Base-by-base conservation (phyloP, 1,140 invertebrate species). In the Drosophila kurseongensis region DNA sequence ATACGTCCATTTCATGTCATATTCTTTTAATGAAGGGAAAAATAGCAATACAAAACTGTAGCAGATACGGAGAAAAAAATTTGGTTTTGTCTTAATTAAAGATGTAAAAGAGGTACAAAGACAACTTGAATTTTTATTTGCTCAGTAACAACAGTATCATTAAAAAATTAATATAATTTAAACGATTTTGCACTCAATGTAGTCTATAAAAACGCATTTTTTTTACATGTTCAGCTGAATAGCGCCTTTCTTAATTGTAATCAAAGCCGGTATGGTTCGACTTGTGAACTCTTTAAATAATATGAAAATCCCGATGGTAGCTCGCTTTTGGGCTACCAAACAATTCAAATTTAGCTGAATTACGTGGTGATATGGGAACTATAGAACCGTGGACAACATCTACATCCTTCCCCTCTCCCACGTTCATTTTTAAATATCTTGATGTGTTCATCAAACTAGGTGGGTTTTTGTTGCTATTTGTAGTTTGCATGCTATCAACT, bases 401-500 rank as follows among this genome's bases (percentile, higher is more conserved):
- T 29, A 57, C 29, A 48, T 29, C 44, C 42, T 57, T 71, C 42
- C 36, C 56, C 8, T 18, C 16, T 35, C 29, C 65, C 18, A 50
- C 14, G 32, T 48, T 52, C 29, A 84, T 54, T 16, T 69, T 85
- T 12, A 66, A 36, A 44, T 74, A 62, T 35, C 48, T 38, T 13
- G 72, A 55, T 65, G 73, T 62, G 18, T 66, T 73, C 42, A 58
- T 59, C 38, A 79, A 47, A 42, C 66, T 74, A 65, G 79, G 71
- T 83, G 79, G 82, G 79, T 18, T 63, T 45, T 76, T 58, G 45
- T 76, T 76, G 44, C n/a, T 40, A 14, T 59, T 41, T 40, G 52
- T 51, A 38, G 47, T 51, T n/a, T 56, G 27, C 27, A 79, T 76
- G 16, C 9, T 66, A 23, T 13, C 27, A 59, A 54, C 27, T 9